Evolutionary conservation across 2,113 vertebrate genomes (phyloP).

Genomic region (Tylochromis polylepis): DNA sequence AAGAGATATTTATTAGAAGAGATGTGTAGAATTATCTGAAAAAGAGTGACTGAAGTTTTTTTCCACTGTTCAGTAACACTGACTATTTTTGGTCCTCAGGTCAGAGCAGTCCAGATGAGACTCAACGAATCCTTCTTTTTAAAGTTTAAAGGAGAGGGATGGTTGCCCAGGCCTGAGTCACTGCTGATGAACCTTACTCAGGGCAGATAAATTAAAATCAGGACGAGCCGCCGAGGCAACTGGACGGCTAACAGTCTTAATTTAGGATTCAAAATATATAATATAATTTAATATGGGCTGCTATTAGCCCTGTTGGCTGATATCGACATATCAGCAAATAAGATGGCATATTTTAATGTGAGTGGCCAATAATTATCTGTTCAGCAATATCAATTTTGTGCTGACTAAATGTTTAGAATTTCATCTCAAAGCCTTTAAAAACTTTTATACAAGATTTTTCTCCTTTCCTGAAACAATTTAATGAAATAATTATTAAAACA

Average conservation of each 20-base stretch:
- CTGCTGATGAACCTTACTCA: slow-evolving; percentile 64
- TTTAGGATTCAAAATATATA: neutral
- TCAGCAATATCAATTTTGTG: neutral
- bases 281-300: neutral
- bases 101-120: slow-evolving; percentile 65
- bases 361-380: neutral
- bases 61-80: neutral
- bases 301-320: neutral
- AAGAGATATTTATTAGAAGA: too few species aligned
- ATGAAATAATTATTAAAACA: neutral
- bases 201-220: slow-evolving; percentile 10
- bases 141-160: slow-evolving; percentile 64
- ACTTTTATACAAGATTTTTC: fast-evolving
- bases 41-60: too few species aligned
- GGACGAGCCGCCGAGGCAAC: slow-evolving; percentile 5
- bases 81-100: slow-evolving; percentile 10
- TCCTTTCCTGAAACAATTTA: neutral
- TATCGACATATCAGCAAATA: neutral
- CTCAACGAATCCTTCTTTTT: slow-evolving; percentile 78
- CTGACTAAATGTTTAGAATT: neutral
- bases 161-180: slow-evolving; percentile 53
- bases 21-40: too few species aligned
- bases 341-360: neutral
- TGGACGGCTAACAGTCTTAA: neutral
- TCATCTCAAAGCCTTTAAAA: neutral